A percentile compares a stretch with the other conserved stretches of the same genome.
Evolutionary conservation across 2,888 invertebrate species (phyloP).

Genomic region (Tribolium freemani): DNA sequence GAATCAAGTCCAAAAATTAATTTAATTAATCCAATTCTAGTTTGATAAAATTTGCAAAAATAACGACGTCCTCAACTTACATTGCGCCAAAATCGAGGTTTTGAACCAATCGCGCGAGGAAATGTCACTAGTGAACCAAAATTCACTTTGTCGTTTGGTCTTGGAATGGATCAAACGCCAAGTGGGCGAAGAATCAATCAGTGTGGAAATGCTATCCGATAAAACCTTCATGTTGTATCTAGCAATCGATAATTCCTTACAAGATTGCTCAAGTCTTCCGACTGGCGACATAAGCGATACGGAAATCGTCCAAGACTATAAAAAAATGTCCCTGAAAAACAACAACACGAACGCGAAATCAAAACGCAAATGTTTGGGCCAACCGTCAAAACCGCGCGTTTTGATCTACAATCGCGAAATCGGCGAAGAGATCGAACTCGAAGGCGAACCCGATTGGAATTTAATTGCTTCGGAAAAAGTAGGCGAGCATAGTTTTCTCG

Average conservation of each 20-base stretch:
- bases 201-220: conserved; percentile 69
- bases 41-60: conserved; percentile 76
- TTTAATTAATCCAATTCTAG: too few species aligned
- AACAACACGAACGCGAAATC: conserved; percentile 61
- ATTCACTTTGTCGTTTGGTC: conserved; percentile 75
- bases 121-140: conserved; percentile 73
- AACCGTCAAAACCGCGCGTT: conserved; percentile 75
- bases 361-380: conserved; percentile 70
- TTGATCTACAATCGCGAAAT: conserved; percentile 74
- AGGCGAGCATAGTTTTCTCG: conserved; percentile 75
- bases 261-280: conserved; percentile 85
- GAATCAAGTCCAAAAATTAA: too few species aligned
- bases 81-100: conserved; percentile 80
- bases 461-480: conserved; percentile 73
- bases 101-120: conserved; percentile 80
- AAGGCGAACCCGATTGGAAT: conserved; percentile 74
- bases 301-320: conserved; percentile 84
- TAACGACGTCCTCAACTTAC: conserved; percentile 76
- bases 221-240: conserved; percentile 84
- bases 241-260: conserved; percentile 81
- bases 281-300: conserved; percentile 76
- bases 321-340: conserved; percentile 69
- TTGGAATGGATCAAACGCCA: conserved; percentile 75
- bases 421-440: conserved; percentile 68
- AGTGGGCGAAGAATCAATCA: conserved; percentile 64